Percentiles rank a stretch among this genome's conserved stretches.
Conservation (phyloP, 2,797 vertebrate genomes). For the Pipistrellus pipistrellus region DNA sequence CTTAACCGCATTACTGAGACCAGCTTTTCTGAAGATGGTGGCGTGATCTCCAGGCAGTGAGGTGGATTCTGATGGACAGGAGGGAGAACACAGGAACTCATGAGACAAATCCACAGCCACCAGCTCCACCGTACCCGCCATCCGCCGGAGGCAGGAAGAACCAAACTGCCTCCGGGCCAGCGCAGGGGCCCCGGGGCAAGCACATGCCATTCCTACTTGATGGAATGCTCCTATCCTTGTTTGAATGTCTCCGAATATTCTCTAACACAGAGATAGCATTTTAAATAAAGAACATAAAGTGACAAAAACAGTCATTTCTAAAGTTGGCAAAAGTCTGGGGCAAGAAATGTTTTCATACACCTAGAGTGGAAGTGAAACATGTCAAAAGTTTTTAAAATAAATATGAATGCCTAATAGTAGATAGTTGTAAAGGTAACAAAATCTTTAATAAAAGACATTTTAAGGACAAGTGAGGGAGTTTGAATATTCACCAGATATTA, state of each 20-base stretch:
- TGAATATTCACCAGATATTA: background rate
- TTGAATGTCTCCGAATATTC: constrained; percentile 22
- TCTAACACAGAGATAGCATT: constrained; percentile 40
- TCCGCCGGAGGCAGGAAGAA: background rate
- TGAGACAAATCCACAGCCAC: background rate
- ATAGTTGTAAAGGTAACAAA: background rate
- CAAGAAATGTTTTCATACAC: background rate
- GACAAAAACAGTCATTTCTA: background rate
- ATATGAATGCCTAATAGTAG: background rate
- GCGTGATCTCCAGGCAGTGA: constrained; percentile 91
- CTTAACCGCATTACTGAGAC: constrained; percentile 90
- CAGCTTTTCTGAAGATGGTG: constrained; percentile 88
- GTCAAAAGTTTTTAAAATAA: background rate
- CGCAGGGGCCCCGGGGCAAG: background rate
- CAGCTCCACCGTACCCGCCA: background rate
- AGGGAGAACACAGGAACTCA: constrained; percentile 12
- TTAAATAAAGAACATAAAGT: background rate
- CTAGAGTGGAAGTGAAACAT: background rate
- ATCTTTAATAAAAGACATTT: background rate
- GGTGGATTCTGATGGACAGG: constrained; percentile 88
- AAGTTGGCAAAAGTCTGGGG: background rate
- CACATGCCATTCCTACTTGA: background rate
- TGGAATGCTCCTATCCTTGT: background rate
- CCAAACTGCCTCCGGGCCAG: background rate
- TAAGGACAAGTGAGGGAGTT: background rate